Evolutionary conservation across 92 coral and sea anemone genomes (phyloP).

Genomic region (Micromussa lordhowensis): DNA sequence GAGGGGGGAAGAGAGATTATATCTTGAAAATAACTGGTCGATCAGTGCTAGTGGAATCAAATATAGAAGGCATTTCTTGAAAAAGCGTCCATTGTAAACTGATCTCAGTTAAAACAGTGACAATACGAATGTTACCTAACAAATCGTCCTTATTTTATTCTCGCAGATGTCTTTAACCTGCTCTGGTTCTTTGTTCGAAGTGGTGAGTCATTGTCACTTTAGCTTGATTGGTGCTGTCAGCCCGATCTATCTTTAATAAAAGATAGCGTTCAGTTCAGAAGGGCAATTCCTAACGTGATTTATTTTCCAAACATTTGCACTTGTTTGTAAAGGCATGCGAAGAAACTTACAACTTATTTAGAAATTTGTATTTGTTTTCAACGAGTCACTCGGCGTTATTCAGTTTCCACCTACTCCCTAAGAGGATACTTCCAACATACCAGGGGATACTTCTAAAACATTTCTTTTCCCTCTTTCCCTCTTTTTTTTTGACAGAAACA

Average conservation of each 20-base stretch:
- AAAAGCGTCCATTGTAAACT: too few species aligned
- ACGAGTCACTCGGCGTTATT: background rate
- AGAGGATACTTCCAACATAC: background rate
- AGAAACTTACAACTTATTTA: background rate
- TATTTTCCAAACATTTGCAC: too few species aligned
- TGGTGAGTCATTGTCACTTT: background rate
- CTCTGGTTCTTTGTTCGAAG: slow-evolving; percentile 2
- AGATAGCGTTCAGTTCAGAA: too few species aligned
- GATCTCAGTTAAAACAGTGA: too few species aligned
- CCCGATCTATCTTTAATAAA: too few species aligned
- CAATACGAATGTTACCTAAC: background rate
- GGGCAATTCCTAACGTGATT: too few species aligned
- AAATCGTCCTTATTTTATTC: background rate
- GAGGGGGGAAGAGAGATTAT: too few species aligned
- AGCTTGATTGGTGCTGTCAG: background rate
- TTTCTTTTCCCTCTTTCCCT: background rate
- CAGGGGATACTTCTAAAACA: background rate
- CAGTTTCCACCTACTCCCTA: background rate
- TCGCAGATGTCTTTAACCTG: slow-evolving; percentile 6
- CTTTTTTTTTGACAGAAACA: slow-evolving; percentile 22
- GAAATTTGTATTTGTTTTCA: background rate
- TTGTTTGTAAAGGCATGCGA: background rate
- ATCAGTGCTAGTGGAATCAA: too few species aligned
- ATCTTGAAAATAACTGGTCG: too few species aligned
- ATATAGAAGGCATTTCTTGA: too few species aligned